Percentiles rank a stretch among this genome's conserved stretches.
Conservation (phyloP, 2,888 invertebrate genomes). For the Sesamia inferens region DNA sequence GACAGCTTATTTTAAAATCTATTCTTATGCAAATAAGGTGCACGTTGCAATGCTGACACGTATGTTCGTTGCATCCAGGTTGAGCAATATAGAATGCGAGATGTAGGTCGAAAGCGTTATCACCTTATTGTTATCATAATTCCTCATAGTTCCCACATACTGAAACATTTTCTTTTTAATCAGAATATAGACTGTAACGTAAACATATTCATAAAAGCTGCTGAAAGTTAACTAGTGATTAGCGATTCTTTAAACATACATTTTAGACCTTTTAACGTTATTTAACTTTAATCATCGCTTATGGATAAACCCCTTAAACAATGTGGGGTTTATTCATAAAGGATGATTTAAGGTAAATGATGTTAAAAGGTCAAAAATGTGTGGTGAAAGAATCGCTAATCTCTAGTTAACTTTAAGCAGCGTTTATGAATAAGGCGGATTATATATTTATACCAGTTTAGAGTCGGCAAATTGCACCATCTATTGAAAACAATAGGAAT, state of each 20-base stretch:
- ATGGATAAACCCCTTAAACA: too few relatives aligned
- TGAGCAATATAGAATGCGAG: conserved; percentile 77
- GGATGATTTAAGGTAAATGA: too few relatives aligned
- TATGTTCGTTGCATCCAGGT: conserved; percentile 74
- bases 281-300: too few relatives aligned
- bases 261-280: too few relatives aligned
- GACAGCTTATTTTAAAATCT: conserved; percentile 50
- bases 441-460: not conserved
- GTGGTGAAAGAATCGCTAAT: too few relatives aligned
- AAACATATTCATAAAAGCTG: too few relatives aligned
- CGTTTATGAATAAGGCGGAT: too few relatives aligned
- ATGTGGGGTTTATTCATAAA: too few relatives aligned
- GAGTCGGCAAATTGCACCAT: not conserved
- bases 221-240: too few relatives aligned
- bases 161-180: conserved; percentile 56
- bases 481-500: not conserved
- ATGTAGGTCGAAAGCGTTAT: conserved; percentile 80
- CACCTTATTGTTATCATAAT: conserved; percentile 75
- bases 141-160: conserved; percentile 68
- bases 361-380: too few relatives aligned
- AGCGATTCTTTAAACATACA: too few relatives aligned
- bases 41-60: conserved; percentile 52
- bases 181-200: conserved; percentile 16
- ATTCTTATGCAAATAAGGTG: conserved; percentile 47
- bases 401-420: too few relatives aligned